Evolutionary conservation across 1,140 invertebrate genomes (phyloP).

Genomic region (Tyrophagus putrescentiae): DNA sequence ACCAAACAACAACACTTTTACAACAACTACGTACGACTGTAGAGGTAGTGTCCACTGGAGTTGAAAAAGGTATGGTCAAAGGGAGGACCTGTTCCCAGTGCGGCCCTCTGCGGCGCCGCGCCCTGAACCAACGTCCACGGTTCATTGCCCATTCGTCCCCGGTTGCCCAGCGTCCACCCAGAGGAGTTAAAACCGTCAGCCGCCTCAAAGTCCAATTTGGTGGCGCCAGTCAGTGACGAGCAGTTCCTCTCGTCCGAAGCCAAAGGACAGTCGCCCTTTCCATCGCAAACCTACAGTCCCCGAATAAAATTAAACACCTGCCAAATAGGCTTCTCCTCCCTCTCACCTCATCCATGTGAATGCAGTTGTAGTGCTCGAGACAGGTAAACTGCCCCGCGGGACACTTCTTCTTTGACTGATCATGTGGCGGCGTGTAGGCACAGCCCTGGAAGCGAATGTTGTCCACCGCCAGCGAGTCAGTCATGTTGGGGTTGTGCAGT

Average conservation of each 20-base stretch:
- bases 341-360: conserved; percentile 8
- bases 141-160: neutral
- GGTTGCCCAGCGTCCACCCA: neutral
- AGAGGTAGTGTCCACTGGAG: conserved; percentile 21
- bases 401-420: conserved; percentile 25
- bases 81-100: conserved; percentile 19
- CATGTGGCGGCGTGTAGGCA: conserved; percentile 29
- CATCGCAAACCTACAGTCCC: conserved; percentile 34
- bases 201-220: no score
- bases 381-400: conserved; percentile 30
- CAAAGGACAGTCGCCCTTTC: conserved; percentile 30
- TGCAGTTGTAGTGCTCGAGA: conserved; percentile 21
- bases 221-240: neutral
- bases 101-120: neutral
- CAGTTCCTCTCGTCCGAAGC: neutral
- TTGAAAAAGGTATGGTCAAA: conserved; percentile 25
- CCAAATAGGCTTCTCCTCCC: no score
- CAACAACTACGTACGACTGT: no score
- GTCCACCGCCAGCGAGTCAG: conserved; percentile 32
- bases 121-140: conserved; percentile 21
- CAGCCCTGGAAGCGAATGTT: conserved; percentile 33
- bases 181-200: neutral
- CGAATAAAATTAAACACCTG: conserved; percentile 33
- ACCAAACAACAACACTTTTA: no score
- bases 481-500: neutral